A percentile compares a stretch with the other conserved stretches of the same genome.
These are phyloP conservation scores for Argyra leucocephala DNA, from an alignment of 2,888 invertebrate genomes.

Conservation along the genomic window DNA sequence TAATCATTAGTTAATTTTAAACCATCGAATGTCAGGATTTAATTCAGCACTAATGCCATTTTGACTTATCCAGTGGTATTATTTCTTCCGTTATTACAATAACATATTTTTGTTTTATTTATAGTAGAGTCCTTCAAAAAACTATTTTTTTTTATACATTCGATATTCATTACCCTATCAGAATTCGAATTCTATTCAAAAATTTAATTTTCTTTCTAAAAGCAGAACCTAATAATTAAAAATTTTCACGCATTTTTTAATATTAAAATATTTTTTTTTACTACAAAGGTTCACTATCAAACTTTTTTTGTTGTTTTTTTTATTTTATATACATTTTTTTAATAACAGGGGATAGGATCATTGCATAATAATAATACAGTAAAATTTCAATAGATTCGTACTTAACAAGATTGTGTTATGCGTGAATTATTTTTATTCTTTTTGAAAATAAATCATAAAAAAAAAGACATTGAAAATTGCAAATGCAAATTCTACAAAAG, in stretches of 20 bases:
- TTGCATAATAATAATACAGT: slow-evolving; percentile 1
- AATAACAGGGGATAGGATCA: not conserved
- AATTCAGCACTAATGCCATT: too few relatives aligned
- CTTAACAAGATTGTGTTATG: not conserved
- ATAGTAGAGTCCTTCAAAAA: too few relatives aligned
- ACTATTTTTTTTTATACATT: too few relatives aligned
- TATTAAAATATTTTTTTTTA: not conserved
- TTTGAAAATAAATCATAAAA: not conserved
- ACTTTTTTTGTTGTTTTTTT: not conserved
- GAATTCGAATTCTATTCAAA: too few relatives aligned
- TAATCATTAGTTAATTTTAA: too few relatives aligned
- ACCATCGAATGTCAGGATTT: too few relatives aligned
- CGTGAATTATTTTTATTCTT: not conserved
- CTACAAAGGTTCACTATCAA: not conserved
- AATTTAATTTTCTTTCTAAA: too few relatives aligned
- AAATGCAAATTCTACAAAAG: not conserved
- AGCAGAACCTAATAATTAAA: not conserved
- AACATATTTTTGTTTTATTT: too few relatives aligned
- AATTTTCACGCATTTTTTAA: not conserved
- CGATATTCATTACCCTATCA: too few relatives aligned
- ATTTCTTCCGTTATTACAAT: too few relatives aligned
- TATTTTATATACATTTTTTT: too few relatives aligned
- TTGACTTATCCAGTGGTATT: too few relatives aligned
- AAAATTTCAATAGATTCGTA: not conserved
- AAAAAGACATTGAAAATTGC: not conserved